These are phyloP conservation scores for Pelusios castaneus DNA, from an alignment of 2,113 vertebrate genomes.

Conservation along the genomic window DNA sequence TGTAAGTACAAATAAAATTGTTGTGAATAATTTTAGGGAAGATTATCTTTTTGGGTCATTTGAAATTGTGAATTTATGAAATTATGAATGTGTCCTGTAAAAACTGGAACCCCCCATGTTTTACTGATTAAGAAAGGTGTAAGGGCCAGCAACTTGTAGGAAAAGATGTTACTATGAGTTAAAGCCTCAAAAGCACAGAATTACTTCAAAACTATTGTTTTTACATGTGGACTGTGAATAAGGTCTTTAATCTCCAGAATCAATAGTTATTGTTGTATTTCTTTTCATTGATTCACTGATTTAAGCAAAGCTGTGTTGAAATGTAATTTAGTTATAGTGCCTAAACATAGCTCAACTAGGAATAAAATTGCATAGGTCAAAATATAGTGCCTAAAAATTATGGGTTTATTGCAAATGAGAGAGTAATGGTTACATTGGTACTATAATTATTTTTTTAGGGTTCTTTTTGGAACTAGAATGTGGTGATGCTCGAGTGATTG, in stretches of 20 bases:
- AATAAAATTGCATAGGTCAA: neutral
- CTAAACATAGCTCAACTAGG: neutral
- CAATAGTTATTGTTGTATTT: neutral
- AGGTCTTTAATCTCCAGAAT: too few relatives aligned
- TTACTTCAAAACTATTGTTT: neutral
- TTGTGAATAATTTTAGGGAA: neutral
- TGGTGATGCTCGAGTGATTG: neutral
- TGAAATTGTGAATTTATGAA: neutral
- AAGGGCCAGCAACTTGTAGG: neutral
- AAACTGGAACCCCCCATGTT: neutral
- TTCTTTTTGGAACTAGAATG: neutral
- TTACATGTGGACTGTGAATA: neutral
- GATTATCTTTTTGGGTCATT: neutral
- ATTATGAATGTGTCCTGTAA: neutral
- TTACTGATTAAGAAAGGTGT: neutral
- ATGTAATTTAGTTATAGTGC: neutral
- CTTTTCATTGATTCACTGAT: neutral
- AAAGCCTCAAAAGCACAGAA: neutral
- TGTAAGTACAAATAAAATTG: slow-evolving; percentile 82
- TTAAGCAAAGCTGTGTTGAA: neutral
- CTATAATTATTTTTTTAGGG: neutral
- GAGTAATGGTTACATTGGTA: neutral
- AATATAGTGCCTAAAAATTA: neutral
- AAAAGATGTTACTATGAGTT: neutral
- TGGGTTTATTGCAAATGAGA: accelerated